These are phyloP conservation scores for Diphyllodes magnificus DNA, from an alignment of 2,113 vertebrate species.

Conservation along the genomic window DNA sequence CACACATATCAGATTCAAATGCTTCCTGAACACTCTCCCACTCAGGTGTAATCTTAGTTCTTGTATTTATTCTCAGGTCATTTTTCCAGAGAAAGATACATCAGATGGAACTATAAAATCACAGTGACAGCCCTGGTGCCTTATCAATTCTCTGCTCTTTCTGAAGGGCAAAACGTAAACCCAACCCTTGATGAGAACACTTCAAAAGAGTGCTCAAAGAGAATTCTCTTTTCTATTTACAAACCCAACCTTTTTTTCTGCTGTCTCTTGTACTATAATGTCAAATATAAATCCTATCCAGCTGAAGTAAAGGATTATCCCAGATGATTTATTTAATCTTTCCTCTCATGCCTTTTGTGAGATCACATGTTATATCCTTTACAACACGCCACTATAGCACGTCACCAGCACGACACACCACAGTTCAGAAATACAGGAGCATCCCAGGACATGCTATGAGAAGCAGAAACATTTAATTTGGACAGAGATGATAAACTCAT, in stretches of 20 bases:
- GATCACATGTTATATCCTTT: background rate
- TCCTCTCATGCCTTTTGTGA: background rate
- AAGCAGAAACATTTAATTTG: background rate
- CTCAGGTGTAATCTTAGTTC: background rate
- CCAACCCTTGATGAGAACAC: background rate
- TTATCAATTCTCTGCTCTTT: background rate
- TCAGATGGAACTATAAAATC: background rate
- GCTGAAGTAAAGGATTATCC: background rate
- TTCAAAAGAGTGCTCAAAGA: background rate
- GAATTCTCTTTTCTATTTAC: background rate
- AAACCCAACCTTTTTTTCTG: background rate
- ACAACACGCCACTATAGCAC: accelerated
- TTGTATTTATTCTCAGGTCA: background rate
- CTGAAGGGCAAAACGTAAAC: background rate
- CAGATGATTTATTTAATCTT: background rate
- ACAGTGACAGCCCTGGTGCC: background rate
- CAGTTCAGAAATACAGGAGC: background rate
- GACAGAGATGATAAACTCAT: background rate
- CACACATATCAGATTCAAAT: background rate
- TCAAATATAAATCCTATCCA: background rate
- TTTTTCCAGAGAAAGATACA: background rate
- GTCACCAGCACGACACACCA: background rate
- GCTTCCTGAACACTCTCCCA: background rate
- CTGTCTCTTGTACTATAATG: background rate
- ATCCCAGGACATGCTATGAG: background rate